These are phyloP conservation scores for Lasius fuliginosus DNA, from an alignment of 2,888 invertebrate genomes.

Conservation along the genomic window DNA sequence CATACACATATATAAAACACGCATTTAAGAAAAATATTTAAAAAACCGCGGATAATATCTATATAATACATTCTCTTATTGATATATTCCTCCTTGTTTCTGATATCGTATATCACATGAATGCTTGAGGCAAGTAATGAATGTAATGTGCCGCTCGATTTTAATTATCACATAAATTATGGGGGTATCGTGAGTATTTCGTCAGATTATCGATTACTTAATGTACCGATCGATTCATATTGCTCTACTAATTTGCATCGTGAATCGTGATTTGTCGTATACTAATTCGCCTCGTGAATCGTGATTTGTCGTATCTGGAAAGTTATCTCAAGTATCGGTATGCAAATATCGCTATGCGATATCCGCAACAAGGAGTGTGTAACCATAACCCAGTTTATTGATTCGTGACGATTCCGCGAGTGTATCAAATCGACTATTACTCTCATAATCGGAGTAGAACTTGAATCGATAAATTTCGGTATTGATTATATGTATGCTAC, in stretches of 20 bases:
- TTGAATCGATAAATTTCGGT: neutral
- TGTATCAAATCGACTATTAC: slow-evolving; percentile 22
- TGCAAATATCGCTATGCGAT: slow-evolving; percentile 15
- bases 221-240: too few relatives aligned
- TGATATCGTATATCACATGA: neutral
- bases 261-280: neutral
- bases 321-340: slow-evolving; percentile 13
- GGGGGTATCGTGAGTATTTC: neutral
- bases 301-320: neutral
- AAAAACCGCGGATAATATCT: neutral
- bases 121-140: neutral
- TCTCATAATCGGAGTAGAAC: slow-evolving; percentile 17
- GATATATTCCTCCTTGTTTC: neutral
- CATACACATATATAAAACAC: neutral
- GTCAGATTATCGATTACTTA: neutral
- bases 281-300: neutral
- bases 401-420: slow-evolving; percentile 22
- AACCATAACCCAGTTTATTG: slow-evolving; percentile 33
- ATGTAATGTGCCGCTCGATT: neutral
- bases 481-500: neutral
- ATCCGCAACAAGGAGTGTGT: slow-evolving; percentile 4
- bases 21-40: neutral
- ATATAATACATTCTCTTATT: neutral
- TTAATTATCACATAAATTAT: neutral
- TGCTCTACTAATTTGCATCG: neutral